Evolutionary conservation across 2,797 vertebrate genomes (phyloP).

Genomic region (Thamnophis elegans): DNA sequence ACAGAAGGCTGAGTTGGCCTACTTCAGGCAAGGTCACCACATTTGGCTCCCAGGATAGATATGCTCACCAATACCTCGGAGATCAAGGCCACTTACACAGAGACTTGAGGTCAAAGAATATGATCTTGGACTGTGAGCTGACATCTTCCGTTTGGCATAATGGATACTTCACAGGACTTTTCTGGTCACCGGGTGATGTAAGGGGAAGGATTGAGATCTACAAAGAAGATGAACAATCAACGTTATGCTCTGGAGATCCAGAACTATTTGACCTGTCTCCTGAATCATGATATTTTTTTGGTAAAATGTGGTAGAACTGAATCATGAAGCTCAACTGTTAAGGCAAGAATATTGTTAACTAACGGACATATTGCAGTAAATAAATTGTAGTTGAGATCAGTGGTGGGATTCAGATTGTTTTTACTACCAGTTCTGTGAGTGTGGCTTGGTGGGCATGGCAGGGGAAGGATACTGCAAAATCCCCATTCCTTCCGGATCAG

Average conservation of each 20-base stretch:
- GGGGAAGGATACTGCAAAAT: no score
- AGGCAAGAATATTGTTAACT: not conserved
- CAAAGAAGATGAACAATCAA: not conserved
- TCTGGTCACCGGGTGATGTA: not conserved
- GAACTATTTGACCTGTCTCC: not conserved
- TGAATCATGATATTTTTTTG: not conserved
- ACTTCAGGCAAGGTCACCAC: not conserved
- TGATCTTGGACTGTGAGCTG: constrained; percentile 30
- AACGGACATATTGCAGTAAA: not conserved
- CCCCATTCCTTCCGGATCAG: no score
- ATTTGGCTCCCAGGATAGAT: not conserved
- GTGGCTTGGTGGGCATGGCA: no score
- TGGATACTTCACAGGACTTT: not conserved
- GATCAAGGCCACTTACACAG: constrained; percentile 56
- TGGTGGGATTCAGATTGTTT: no score
- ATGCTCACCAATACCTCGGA: not conserved
- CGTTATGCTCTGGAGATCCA: no score
- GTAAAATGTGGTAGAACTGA: not conserved
- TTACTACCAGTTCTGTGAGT: no score
- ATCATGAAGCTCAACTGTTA: not conserved
- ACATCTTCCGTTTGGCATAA: not conserved
- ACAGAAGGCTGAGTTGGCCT: not conserved
- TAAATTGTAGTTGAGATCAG: not conserved
- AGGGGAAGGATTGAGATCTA: constrained; percentile 46
- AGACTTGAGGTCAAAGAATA: constrained; percentile 66